phyloP scores from a whole-genome alignment of 1,140 invertebrate genomes.

The Planococcus citri region DNA sequence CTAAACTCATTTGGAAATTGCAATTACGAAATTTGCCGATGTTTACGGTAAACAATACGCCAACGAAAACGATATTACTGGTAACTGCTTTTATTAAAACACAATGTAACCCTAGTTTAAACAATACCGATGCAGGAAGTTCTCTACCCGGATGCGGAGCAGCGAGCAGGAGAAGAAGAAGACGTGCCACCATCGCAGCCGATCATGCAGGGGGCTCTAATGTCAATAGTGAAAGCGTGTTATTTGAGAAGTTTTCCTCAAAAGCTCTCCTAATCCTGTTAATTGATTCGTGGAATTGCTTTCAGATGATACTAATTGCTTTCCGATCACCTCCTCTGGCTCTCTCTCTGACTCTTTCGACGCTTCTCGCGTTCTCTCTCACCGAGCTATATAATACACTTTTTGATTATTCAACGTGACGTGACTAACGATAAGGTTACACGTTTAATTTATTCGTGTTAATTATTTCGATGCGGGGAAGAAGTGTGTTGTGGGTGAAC shows the following conservation, averaged over 20 bases:
- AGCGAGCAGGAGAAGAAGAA: background rate
- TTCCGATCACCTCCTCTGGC: background rate
- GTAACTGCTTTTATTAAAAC: conserved; percentile 7
- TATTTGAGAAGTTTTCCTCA: conserved; percentile 2
- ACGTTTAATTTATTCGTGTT: background rate
- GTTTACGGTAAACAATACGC: background rate
- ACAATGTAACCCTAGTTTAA: background rate
- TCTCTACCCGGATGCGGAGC: no score
- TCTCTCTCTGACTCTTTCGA: no score
- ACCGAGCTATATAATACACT: no score
- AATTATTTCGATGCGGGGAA: no score
- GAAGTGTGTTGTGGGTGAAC: no score
- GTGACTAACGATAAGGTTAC: background rate
- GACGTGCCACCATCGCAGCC: background rate
- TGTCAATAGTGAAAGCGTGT: background rate
- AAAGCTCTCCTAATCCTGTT: background rate
- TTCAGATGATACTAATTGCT: conserved; percentile 5
- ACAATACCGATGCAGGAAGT: background rate
- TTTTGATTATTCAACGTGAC: background rate
- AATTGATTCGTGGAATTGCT: background rate
- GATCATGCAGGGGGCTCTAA: background rate
- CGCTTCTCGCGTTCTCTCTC: background rate
- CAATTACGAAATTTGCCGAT: background rate
- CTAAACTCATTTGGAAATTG: no score
- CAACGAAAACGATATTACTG: conserved; percentile 2